Conservation (phyloP, 1,140 invertebrate genomes). For the Myzus persicae region DNA sequence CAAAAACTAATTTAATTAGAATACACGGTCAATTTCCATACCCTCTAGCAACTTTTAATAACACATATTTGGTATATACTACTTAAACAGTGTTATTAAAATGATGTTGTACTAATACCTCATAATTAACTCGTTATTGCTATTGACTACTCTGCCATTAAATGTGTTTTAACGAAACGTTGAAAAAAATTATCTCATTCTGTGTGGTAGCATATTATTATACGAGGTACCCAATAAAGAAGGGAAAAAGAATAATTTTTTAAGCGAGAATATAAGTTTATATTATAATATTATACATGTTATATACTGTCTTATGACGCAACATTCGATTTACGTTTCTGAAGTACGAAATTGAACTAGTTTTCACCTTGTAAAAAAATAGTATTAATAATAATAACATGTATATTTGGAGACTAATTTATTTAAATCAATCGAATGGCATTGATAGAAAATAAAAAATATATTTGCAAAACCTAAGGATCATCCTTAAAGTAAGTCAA, state of each 20-base stretch:
- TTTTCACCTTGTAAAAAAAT: constrained; percentile 42
- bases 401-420: constrained; percentile 17
- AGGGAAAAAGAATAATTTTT: background rate
- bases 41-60: background rate
- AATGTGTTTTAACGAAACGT: background rate
- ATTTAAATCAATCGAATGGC: constrained; percentile 30
- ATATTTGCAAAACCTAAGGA: background rate
- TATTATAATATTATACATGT: background rate
- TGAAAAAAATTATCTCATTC: background rate
- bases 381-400: background rate
- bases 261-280: background rate
- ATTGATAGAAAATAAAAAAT: background rate
- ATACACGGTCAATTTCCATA: background rate
- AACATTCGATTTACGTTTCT: constrained; percentile 4
- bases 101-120: background rate
- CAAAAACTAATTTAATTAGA: background rate
- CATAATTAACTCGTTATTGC: constrained; percentile 16
- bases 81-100: background rate
- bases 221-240: background rate
- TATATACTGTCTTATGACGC: background rate
- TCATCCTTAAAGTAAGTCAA: background rate
- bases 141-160: background rate
- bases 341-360: constrained; percentile 13
- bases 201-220: background rate
- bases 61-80: background rate